Percentiles rank a stretch among this genome's conserved stretches.
Conservation (phyloP, 2,888 invertebrate species). For the Monoplex corrugatus region DNA sequence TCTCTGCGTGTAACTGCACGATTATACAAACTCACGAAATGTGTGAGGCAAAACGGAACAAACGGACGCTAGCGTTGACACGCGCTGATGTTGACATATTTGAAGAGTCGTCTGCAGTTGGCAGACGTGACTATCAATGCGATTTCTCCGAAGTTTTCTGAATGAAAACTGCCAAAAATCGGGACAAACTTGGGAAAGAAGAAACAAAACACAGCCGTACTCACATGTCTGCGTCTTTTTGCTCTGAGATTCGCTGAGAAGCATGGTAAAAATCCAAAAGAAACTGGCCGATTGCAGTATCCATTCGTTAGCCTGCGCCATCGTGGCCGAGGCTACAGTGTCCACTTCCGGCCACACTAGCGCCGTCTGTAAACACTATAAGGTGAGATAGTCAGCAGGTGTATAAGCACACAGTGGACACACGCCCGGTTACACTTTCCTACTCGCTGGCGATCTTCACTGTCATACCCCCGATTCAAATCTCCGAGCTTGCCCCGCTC, state of each 20-base stretch:
- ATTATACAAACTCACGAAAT: too few relatives aligned
- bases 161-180: not conserved
- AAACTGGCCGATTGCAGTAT: constrained; percentile 71
- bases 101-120: too few relatives aligned
- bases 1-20: too few relatives aligned
- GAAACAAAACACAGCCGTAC: constrained; percentile 52
- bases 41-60: too few relatives aligned
- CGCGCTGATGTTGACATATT: too few relatives aligned
- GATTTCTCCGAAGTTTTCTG: too few relatives aligned
- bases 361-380: constrained; percentile 74
- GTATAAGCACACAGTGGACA: not conserved
- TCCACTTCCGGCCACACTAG: constrained; percentile 61
- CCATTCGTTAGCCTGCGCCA: constrained; percentile 77
- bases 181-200: not conserved
- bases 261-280: constrained; percentile 75
- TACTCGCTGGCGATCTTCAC: not conserved
- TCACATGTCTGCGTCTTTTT: constrained; percentile 74
- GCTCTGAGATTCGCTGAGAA: constrained; percentile 73
- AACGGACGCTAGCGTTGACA: too few relatives aligned
- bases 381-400: not conserved
- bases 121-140: too few relatives aligned
- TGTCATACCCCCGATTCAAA: not conserved
- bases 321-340: constrained; percentile 69
- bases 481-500: not conserved
- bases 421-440: not conserved